Conservation (phyloP, 2,888 invertebrate genomes). For the Trichopoda pennipes region DNA sequence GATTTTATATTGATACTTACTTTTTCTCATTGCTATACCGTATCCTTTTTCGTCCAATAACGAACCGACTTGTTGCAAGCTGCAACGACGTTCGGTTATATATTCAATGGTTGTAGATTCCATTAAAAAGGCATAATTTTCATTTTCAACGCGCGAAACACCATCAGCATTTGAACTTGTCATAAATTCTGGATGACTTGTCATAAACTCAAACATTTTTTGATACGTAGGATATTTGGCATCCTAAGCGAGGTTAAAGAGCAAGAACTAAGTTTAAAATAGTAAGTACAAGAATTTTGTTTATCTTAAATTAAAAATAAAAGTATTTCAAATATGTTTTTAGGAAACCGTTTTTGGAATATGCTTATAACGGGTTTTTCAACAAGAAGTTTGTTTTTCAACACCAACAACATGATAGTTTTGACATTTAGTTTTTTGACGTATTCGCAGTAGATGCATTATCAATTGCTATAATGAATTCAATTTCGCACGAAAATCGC, state of each 20-base stretch:
- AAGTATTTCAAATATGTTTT: no score
- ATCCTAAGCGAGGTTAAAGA: slow-evolving; percentile 81
- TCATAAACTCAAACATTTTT: slow-evolving; percentile 91
- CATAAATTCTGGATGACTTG: slow-evolving; percentile 83
- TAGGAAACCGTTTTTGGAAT: no score
- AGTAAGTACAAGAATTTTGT: neutral
- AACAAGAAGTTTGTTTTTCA: no score
- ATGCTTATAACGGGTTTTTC: no score
- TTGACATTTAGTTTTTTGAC: no score
- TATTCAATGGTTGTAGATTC: slow-evolving; percentile 91
- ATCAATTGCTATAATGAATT: no score
- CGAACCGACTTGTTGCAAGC: slow-evolving; percentile 84
- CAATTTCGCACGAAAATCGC: no score
- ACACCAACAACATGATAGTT: no score
- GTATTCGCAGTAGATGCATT: no score
- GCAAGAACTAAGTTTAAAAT: neutral
- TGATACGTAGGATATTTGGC: slow-evolving; percentile 89
- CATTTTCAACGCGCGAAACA: slow-evolving; percentile 81
- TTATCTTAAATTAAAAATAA: no score
- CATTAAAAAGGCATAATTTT: slow-evolving; percentile 88
- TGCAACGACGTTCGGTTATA: slow-evolving; percentile 85
- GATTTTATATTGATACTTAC: slow-evolving; percentile 77
- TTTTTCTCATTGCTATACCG: slow-evolving; percentile 87
- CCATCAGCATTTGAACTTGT: slow-evolving; percentile 83
- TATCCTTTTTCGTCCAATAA: slow-evolving; percentile 88